Evolutionary conservation across 1,140 invertebrate genomes (phyloP).

Genomic region (Akabosia matsudoensis): DNA sequence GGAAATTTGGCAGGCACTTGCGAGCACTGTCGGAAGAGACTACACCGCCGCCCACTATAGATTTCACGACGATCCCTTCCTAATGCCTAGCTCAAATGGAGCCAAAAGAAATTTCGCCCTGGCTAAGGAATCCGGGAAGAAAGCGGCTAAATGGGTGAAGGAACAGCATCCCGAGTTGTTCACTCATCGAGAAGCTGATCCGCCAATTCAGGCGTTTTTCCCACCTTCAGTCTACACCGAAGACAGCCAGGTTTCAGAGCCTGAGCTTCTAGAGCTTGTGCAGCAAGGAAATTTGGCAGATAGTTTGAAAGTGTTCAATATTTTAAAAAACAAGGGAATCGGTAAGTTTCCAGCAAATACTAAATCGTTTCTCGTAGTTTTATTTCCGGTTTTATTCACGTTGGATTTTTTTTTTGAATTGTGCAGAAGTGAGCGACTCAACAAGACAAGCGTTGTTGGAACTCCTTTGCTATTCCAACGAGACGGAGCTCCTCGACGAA

Average conservation of each 20-base stretch:
- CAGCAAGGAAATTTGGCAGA: constrained; percentile 63
- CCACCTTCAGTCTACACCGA: constrained; percentile 67
- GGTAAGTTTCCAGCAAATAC: constrained; percentile 49
- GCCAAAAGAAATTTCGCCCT: constrained; percentile 71
- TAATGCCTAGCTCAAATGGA: constrained; percentile 73
- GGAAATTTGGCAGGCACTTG: constrained; percentile 63
- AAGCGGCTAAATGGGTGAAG: constrained; percentile 79
- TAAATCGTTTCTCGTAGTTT: constrained; percentile 17
- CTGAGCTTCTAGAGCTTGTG: constrained; percentile 64
- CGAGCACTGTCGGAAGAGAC: constrained; percentile 69
- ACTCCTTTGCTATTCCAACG: constrained; percentile 77
- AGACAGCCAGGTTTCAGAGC: constrained; percentile 65
- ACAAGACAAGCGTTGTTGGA: constrained; percentile 71
- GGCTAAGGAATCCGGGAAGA: constrained; percentile 77
- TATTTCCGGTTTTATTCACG: background rate
- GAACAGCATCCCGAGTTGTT: constrained; percentile 74
- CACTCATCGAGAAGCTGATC: constrained; percentile 67
- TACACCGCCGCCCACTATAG: constrained; percentile 78
- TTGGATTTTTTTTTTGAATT: constrained; percentile 32
- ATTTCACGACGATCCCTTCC: constrained; percentile 84
- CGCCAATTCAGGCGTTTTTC: constrained; percentile 65
- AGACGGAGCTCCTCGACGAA: constrained; percentile 60
- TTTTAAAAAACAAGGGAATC: constrained; percentile 62
- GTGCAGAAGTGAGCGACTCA: constrained; percentile 57
- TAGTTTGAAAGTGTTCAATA: constrained; percentile 68